Evolutionary conservation across 2,113 vertebrate species (phyloP), one percentile per base, ranked within the genome.

Genomic region (Mesembrinibis cayennensis): DNA sequence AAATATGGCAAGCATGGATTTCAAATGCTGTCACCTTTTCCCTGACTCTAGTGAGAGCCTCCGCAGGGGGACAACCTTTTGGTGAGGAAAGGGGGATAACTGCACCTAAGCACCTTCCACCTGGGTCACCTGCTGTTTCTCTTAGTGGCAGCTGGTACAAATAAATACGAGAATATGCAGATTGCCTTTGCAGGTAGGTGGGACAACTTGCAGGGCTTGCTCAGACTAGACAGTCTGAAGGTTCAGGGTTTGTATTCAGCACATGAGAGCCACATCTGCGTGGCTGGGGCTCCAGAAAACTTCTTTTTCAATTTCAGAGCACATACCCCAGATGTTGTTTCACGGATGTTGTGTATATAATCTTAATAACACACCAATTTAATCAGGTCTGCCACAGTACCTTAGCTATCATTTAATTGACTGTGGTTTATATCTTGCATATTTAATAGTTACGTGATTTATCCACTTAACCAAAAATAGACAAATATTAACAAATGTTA

Each of bases 371-470:
- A 91, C 47, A 89, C n/a, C 77, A 78, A 81, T 91, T 97, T 97
- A 96, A 97, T 97, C 97, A 96, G 95, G 87, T 80, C 93, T 91
- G 94, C 85, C 93, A 86, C 87, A 67, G 86, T 56, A 96, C 90
- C 95, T 97, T 71, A 87, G 95, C 79, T 96, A 95, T 95, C 94
- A 90, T 93, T 97, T 98, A 98, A 98, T 94, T 97, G 97, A 78
- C 94, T 97, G 61, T 91, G 94, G 94, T 97, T 98, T 97, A 72
- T 97, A 94, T 96, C 90, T 96, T 92, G 67, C 91, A 96, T 97
- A 97, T 97, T 97, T 97, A 98, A 96, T 92, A 95, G 62, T 66
- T 89, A 73, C 73, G 62, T 90, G 81, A 96, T 82, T 95, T 97
- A 97, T 69, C 65, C 81, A 96, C 93, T 97, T 97, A 97, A 96